Percentiles rank a stretch among this genome's conserved stretches.
These are phyloP conservation scores for Crypturellus tataupa DNA, from an alignment of 2,797 vertebrate genomes.

Conservation along the genomic window DNA sequence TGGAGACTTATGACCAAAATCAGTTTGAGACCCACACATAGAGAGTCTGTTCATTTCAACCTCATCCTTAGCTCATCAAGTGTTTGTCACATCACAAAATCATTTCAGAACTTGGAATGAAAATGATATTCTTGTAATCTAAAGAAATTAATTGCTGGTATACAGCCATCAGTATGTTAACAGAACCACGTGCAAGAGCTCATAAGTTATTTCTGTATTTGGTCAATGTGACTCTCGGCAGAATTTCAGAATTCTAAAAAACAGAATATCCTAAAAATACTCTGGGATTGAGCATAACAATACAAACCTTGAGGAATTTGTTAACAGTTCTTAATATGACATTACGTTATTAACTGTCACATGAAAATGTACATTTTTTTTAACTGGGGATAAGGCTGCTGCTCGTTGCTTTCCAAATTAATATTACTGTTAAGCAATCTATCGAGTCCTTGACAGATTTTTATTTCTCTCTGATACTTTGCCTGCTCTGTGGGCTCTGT, in stretches of 20 bases:
- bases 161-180: not conserved
- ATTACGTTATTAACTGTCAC: not conserved
- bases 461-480: rapidly evolving
- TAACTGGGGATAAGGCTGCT: not conserved
- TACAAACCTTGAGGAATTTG: not conserved
- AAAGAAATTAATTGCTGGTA: not conserved
- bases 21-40: not conserved
- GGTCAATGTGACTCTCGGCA: not conserved
- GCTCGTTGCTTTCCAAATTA: not conserved
- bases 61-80: not conserved
- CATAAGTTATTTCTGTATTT: not conserved
- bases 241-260: not conserved
- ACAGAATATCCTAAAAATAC: slow-evolving; percentile 29
- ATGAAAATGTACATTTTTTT: not conserved
- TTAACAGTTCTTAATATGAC: not conserved
- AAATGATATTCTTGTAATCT: not conserved
- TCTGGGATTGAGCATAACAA: not conserved
- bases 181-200: slow-evolving; percentile 6
- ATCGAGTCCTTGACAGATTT: not conserved
- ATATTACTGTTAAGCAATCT: not conserved
- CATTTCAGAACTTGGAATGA: slow-evolving; percentile 19
- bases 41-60: not conserved
- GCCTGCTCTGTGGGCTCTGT: not conserved
- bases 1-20: not conserved
- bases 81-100: slow-evolving; percentile 9